Conservation (phyloP, 2,888 invertebrate genomes). For the Patella ulyssiponensis region DNA sequence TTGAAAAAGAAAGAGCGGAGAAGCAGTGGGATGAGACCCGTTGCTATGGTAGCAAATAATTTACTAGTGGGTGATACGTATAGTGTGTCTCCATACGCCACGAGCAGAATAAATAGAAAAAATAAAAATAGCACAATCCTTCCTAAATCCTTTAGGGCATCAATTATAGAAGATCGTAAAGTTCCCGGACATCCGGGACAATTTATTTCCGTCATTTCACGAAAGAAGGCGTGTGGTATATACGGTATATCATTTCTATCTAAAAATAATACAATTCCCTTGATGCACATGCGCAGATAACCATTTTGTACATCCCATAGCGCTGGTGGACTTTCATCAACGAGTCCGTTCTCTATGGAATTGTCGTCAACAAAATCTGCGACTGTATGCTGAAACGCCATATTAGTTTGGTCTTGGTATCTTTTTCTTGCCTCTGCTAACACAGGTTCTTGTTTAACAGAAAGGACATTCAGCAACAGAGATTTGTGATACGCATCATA, state of each 20-base stretch:
- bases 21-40: conserved; percentile 32
- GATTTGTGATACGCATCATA: conserved; percentile 12
- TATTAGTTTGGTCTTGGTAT: background rate
- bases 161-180: conserved; percentile 22
- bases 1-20: background rate
- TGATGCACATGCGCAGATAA: background rate
- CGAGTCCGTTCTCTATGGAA: background rate
- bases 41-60: conserved; percentile 34
- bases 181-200: conserved; percentile 27
- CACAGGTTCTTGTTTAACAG: background rate
- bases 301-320: background rate
- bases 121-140: conserved; percentile 33
- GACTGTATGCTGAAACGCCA: background rate
- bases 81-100: conserved; percentile 37
- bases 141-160: conserved; percentile 26
- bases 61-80: conserved; percentile 33
- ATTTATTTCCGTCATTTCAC: conserved; percentile 26
- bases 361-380: background rate
- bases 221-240: conserved; percentile 30
- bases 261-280: conserved; percentile 23
- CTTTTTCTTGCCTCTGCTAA: background rate
- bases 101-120: conserved; percentile 30
- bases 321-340: background rate
- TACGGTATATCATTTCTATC: conserved; percentile 33
- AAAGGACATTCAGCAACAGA: background rate